Evolutionary conservation across 2,888 invertebrate genomes (phyloP).

Genomic region (Zaprionus lineosus): DNA sequence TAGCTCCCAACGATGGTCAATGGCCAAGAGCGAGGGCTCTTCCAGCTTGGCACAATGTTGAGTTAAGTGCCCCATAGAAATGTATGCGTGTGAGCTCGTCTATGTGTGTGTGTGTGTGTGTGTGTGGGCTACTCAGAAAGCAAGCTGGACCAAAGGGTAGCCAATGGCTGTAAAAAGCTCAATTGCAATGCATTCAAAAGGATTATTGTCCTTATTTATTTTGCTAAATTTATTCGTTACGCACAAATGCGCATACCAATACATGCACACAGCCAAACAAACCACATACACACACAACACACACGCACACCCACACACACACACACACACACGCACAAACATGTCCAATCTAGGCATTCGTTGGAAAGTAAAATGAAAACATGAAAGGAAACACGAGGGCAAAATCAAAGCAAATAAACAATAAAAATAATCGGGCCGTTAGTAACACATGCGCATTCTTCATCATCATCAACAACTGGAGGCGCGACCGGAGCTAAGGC

Average conservation of each 20-base stretch:
- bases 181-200: constrained; percentile 77
- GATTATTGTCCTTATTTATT: constrained; percentile 79
- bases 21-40: constrained; percentile 44
- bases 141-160: constrained; percentile 25
- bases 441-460: constrained; percentile 76
- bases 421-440: constrained; percentile 76
- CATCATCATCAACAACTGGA: constrained; percentile 46
- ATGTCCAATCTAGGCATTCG: constrained; percentile 25
- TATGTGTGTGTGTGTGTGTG: constrained; percentile 11
- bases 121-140: constrained; percentile 13
- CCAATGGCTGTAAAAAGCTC: constrained; percentile 73
- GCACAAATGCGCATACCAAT: constrained; percentile 71
- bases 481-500: constrained; percentile 3
- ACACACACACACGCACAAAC: constrained; percentile 5
- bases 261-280: constrained; percentile 24
- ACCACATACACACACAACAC: constrained; percentile 4
- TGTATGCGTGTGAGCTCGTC: constrained; percentile 22
- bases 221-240: constrained; percentile 79
- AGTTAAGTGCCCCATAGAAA: constrained; percentile 64
- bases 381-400: constrained; percentile 56
- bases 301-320: constrained; percentile 10
- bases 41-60: constrained; percentile 49
- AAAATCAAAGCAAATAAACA: constrained; percentile 76
- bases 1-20: constrained; percentile 32
- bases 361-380: constrained; percentile 59